phyloP scores from a whole-genome alignment of 2,797 vertebrate species.

The Esox masquinongy region DNA sequence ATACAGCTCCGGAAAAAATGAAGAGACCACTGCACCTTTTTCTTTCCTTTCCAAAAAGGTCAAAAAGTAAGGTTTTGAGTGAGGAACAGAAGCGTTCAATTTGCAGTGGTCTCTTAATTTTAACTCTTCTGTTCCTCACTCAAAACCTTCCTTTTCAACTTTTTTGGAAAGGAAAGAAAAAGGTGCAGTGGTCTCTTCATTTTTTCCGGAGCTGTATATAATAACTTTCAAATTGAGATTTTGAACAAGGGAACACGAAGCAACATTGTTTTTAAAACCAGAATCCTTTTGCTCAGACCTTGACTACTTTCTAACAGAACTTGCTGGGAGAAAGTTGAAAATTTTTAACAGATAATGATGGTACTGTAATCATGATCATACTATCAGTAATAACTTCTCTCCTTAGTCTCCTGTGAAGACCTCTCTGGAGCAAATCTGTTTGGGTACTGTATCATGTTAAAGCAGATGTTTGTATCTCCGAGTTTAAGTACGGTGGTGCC shows the following conservation, averaged over 20 bases:
- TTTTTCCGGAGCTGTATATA: too few relatives aligned
- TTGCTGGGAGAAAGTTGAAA: background rate
- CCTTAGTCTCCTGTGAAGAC: background rate
- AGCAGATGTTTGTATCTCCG: background rate
- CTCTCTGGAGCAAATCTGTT: background rate
- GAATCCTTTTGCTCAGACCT: background rate
- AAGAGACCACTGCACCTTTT: too few relatives aligned
- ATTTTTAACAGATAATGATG: background rate
- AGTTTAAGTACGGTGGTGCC: background rate
- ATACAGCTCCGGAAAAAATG: too few relatives aligned
- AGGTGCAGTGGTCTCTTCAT: too few relatives aligned
- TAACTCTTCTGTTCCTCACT: too few relatives aligned
- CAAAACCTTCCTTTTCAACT: too few relatives aligned
- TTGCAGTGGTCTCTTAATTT: too few relatives aligned
- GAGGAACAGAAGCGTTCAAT: too few relatives aligned
- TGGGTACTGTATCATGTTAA: background rate
- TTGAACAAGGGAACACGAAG: background rate
- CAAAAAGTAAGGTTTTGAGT: too few relatives aligned
- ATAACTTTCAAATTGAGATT: background rate
- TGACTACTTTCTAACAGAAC: background rate
- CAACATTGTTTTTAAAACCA: background rate
- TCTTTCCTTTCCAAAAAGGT: too few relatives aligned
- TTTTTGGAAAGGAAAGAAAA: too few relatives aligned
- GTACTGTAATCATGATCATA: background rate
- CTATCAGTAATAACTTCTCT: background rate